A percentile compares a stretch with the other conserved stretches of the same genome.
phyloP scores from a whole-genome alignment of 2,113 vertebrate genomes.

The Nerophis ophidion region DNA sequence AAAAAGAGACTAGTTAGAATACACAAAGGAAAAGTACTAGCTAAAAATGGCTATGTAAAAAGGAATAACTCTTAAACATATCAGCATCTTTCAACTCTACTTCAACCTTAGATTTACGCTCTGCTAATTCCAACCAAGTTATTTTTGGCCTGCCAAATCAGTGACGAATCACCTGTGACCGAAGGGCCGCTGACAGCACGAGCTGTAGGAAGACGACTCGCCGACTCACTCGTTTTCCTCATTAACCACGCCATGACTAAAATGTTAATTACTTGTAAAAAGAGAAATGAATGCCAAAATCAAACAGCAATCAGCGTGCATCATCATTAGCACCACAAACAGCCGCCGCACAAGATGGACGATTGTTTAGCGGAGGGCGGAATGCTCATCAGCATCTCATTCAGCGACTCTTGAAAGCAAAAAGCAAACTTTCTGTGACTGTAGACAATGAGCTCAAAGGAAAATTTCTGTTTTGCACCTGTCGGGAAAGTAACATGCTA shows the following conservation, averaged over 20 bases:
- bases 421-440: slow-evolving; percentile 6
- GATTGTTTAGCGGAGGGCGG: slow-evolving; percentile 57
- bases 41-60: no score
- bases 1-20: no score
- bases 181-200: background rate
- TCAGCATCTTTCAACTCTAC: no score
- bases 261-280: slow-evolving; percentile 65
- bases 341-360: slow-evolving; percentile 48
- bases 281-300: slow-evolving; percentile 65
- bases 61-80: no score
- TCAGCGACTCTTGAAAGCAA: slow-evolving; percentile 40
- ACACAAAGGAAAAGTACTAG: no score
- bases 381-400: slow-evolving; percentile 60
- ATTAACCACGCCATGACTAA: slow-evolving; percentile 55
- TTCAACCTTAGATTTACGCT: slow-evolving; percentile 12
- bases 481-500: no score
- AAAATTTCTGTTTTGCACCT: slow-evolving; percentile 7
- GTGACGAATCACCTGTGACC: slow-evolving; percentile 25
- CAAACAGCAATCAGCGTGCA: slow-evolving; percentile 67
- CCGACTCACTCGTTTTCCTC: slow-evolving; percentile 15
- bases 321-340: slow-evolving; percentile 63
- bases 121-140: slow-evolving; percentile 29
- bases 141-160: slow-evolving; percentile 24
- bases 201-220: slow-evolving; percentile 21
- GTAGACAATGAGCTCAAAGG: background rate